Percentiles rank a stretch among this genome's conserved stretches.
phyloP scores from a whole-genome alignment of 2,797 vertebrate genomes.

The Natrix natrix region DNA sequence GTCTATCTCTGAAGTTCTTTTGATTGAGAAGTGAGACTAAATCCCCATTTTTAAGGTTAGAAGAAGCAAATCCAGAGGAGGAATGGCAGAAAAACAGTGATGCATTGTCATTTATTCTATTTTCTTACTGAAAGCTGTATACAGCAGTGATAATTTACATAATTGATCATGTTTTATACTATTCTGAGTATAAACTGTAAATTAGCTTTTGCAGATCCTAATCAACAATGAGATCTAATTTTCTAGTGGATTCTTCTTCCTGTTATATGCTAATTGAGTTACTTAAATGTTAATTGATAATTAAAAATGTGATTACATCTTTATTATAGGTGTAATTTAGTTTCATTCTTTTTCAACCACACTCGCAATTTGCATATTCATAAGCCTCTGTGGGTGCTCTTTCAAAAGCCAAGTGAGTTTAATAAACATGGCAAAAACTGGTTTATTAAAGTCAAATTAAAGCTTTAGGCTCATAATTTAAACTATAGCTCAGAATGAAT shows the following conservation, averaged over 20 bases:
- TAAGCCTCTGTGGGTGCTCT: slow-evolving; percentile 58
- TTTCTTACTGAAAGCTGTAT: background rate
- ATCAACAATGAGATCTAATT: slow-evolving; percentile 36
- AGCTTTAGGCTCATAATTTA: slow-evolving; percentile 43
- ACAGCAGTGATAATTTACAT: background rate
- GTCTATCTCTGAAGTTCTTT: background rate
- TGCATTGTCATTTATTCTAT: background rate
- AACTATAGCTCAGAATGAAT: slow-evolving; percentile 40
- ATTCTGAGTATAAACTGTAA: slow-evolving; percentile 1
- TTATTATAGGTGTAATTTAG: slow-evolving; percentile 56
- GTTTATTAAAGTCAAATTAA: slow-evolving; percentile 63
- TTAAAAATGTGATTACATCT: slow-evolving; percentile 60
- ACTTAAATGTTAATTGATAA: slow-evolving; percentile 59
- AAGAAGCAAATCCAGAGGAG: background rate
- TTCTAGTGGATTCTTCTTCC: slow-evolving; percentile 38
- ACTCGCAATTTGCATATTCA: slow-evolving; percentile 60
- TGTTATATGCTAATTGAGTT: slow-evolving; percentile 50
- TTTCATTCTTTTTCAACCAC: slow-evolving; percentile 56
- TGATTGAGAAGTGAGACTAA: background rate
- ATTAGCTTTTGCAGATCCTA: background rate
- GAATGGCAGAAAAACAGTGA: too few relatives aligned
- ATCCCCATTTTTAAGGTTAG: background rate
- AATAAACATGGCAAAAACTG: slow-evolving; percentile 62
- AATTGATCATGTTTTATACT: background rate
- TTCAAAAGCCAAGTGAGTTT: slow-evolving; percentile 54